Conservation (phyloP, 2,888 invertebrate species). For the Drosophila kanekoi region DNA sequence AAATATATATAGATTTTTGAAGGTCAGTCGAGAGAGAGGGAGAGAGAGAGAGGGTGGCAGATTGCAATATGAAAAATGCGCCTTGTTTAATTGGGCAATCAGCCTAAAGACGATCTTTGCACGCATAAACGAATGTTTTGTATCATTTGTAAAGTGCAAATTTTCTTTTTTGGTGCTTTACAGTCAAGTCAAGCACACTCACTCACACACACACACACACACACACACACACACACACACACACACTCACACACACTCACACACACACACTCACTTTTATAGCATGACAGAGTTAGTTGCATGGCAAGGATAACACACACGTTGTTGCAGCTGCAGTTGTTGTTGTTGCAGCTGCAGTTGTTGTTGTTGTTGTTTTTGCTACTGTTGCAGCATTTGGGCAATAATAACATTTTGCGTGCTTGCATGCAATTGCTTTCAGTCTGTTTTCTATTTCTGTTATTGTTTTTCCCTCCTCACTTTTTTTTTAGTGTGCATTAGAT, state of each 20-base stretch:
- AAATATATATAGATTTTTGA: too few species aligned
- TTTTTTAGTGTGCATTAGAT: slow-evolving; percentile 59
- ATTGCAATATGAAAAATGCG: too few species aligned
- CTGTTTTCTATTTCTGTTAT: slow-evolving; percentile 29
- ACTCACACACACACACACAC: slow-evolving; percentile 4
- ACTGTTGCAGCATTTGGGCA: slow-evolving; percentile 42
- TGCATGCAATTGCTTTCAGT: slow-evolving; percentile 73
- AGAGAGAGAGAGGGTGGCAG: too few species aligned
- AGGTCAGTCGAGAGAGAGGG: too few species aligned
- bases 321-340: slow-evolving; percentile 19
- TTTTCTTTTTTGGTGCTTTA: slow-evolving; percentile 13
- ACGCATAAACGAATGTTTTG: slow-evolving; percentile 31
- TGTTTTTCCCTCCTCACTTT: slow-evolving; percentile 5
- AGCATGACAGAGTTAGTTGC: slow-evolving; percentile 55
- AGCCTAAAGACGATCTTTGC: not conserved
- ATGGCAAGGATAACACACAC: slow-evolving; percentile 53
- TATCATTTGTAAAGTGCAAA: slow-evolving; percentile 22
- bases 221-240: too few species aligned
- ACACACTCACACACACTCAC: not conserved
- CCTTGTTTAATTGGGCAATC: not conserved
- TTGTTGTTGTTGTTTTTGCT: slow-evolving; percentile 22
- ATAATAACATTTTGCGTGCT: slow-evolving; percentile 76
- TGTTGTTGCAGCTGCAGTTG: slow-evolving; percentile 20
- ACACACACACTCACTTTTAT: slow-evolving; percentile 15
- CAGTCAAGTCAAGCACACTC: slow-evolving; percentile 6